These are phyloP conservation scores for Epizoanthus ramosus DNA, from an alignment of 92 coral and sea anemone genomes.

Conservation along the genomic window DNA sequence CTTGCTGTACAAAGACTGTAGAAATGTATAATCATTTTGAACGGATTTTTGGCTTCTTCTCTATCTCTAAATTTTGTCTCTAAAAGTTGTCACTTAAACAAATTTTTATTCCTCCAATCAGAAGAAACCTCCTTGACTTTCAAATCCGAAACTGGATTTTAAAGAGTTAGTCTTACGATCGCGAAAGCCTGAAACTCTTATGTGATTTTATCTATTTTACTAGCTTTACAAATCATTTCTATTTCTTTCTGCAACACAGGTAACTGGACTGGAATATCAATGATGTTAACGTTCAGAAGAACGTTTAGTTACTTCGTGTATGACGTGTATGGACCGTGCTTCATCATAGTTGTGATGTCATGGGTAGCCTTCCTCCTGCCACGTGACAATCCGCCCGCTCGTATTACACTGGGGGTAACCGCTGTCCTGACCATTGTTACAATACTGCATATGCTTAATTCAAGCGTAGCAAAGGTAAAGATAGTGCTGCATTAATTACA, in stretches of 20 bases:
- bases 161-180: too few relatives aligned
- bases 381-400: constrained; percentile 55
- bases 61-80: too few relatives aligned
- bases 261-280: constrained; percentile 38
- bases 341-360: constrained; percentile 52
- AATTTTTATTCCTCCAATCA: too few relatives aligned
- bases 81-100: too few relatives aligned
- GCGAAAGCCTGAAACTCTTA: too few relatives aligned
- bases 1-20: neutral
- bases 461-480: constrained; percentile 53
- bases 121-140: too few relatives aligned
- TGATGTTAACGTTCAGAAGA: constrained; percentile 41
- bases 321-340: constrained; percentile 59
- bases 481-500: too few relatives aligned
- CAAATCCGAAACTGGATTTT: too few relatives aligned
- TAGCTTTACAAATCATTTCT: too few relatives aligned
- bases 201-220: too few relatives aligned
- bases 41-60: too few relatives aligned
- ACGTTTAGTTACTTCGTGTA: constrained; percentile 52
- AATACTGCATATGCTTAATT: constrained; percentile 50
- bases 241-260: constrained; percentile 13
- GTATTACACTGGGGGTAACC: constrained; percentile 54
- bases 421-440: constrained; percentile 56
- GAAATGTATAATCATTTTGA: too few relatives aligned
- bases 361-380: constrained; percentile 59